phyloP scores from a whole-genome alignment of 2,797 vertebrate species.

The Chromobotia macracanthus region DNA sequence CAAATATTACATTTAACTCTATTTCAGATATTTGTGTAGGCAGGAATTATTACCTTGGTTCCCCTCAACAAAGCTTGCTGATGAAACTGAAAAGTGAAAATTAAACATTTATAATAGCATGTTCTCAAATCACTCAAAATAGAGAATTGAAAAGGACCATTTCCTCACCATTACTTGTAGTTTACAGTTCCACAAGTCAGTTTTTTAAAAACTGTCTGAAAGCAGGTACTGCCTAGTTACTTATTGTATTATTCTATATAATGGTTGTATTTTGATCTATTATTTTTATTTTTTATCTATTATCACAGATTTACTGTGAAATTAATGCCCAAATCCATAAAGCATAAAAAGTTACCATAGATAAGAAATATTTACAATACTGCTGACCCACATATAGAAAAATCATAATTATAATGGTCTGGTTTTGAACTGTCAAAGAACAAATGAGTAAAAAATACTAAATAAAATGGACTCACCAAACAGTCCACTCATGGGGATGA shows the following conservation, averaged over 20 bases:
- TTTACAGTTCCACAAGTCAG: neutral
- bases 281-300: no score
- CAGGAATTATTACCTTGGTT: slow-evolving; percentile 67
- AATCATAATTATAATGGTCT: neutral
- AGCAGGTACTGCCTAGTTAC: neutral
- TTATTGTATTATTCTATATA: neutral
- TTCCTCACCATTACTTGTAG: neutral
- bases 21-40: neutral
- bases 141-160: neutral
- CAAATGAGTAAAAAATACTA: neutral
- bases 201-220: neutral
- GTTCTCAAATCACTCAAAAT: neutral
- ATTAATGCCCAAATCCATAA: neutral
- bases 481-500: slow-evolving; percentile 58
- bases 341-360: neutral
- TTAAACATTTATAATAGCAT: neutral
- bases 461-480: slow-evolving; percentile 71
- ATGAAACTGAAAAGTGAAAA: slow-evolving; percentile 36
- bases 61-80: slow-evolving; percentile 66
- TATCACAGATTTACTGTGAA: neutral
- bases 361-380: neutral
- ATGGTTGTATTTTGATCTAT: neutral
- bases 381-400: neutral
- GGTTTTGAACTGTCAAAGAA: slow-evolving; percentile 12
- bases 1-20: neutral